Conservation (phyloP, 2,797 vertebrate genomes). For the Emys orbicularis region DNA sequence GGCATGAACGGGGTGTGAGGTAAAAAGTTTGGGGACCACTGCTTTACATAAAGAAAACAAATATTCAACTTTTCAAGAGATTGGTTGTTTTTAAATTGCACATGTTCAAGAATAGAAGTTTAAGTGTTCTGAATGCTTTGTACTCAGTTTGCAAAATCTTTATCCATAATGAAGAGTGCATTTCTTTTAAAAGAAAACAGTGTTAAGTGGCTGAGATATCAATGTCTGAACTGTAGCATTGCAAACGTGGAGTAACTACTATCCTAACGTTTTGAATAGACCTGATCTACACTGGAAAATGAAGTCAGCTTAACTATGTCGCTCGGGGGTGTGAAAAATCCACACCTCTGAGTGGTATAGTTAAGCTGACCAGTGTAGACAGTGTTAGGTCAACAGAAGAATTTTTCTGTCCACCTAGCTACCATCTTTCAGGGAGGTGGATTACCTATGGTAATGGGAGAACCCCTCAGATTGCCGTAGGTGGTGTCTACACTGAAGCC, state of each 20-base stretch:
- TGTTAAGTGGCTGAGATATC: background rate
- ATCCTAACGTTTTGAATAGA: background rate
- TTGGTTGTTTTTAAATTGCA: background rate
- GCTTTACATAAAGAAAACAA: background rate
- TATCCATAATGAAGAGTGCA: background rate
- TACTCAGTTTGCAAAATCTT: background rate
- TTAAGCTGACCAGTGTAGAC: background rate
- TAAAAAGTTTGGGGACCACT: no score
- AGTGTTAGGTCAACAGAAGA: no score
- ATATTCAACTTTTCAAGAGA: background rate
- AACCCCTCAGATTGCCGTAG: background rate
- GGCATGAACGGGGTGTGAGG: no score
- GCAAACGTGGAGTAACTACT: background rate
- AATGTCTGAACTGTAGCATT: background rate
- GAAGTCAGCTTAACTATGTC: background rate
- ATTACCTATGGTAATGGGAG: background rate
- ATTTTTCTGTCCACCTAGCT: background rate
- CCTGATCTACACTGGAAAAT: background rate
- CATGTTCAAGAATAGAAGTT: background rate
- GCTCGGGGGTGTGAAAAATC: background rate
- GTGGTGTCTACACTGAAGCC: background rate
- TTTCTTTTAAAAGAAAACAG: background rate
- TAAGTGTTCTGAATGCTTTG: background rate
- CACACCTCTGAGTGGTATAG: background rate
- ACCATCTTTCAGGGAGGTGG: background rate